Conservation (phyloP, 37 sponge, comb jelly and placozoan genomes). For the Spongilla lacustris region DNA sequence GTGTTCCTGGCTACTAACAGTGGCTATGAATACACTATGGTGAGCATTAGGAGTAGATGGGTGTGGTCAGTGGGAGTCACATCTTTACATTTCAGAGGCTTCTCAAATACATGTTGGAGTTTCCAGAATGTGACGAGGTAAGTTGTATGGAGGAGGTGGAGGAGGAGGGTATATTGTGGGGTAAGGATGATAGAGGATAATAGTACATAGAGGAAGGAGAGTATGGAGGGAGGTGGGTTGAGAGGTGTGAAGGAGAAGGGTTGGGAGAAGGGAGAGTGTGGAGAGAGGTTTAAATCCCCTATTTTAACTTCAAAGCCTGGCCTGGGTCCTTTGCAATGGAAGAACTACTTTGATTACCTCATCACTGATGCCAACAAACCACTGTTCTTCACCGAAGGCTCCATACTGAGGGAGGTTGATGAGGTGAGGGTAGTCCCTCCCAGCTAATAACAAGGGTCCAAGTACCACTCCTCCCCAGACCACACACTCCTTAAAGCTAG, state of each 20-base stretch:
- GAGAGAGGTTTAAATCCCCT: too few relatives aligned
- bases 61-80: background rate
- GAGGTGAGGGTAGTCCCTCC: constrained; percentile 44
- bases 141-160: background rate
- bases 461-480: constrained; percentile 21
- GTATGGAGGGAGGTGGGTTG: too few relatives aligned
- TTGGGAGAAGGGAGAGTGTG: too few relatives aligned
- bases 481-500: constrained; percentile 76
- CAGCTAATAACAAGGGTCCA: background rate
- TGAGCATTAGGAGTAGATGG: too few relatives aligned
- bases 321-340: constrained; percentile 57
- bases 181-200: too few relatives aligned
- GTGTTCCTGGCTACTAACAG: constrained; percentile 89
- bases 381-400: constrained; percentile 88
- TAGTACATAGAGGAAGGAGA: too few relatives aligned
- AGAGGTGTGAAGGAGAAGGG: too few relatives aligned
- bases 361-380: constrained; percentile 94
- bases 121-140: constrained; percentile 30
- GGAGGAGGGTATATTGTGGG: background rate
- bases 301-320: background rate
- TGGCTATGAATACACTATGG: constrained; percentile 78
- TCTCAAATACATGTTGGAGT: constrained; percentile 60
- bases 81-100: background rate
- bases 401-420: constrained; percentile 81
- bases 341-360: constrained; percentile 89